phyloP scores from a whole-genome alignment of 2,888 invertebrate species.

The Chydorus sphaericus region DNA sequence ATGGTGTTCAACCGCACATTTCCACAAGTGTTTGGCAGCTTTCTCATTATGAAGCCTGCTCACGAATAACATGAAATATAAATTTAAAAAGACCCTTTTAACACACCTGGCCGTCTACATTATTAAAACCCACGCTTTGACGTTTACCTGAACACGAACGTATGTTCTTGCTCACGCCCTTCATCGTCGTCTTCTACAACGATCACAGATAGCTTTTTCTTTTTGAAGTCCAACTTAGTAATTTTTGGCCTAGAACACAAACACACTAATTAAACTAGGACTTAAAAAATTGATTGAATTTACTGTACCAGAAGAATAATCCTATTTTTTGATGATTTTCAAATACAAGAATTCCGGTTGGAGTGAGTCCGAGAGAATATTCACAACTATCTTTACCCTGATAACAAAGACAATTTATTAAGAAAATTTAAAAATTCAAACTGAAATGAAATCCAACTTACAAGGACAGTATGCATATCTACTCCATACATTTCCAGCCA shows the following conservation, averaged over 20 bases:
- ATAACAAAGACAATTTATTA: constrained; percentile 19
- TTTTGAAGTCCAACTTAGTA: constrained; percentile 91
- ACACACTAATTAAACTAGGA: neutral
- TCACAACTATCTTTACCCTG: constrained; percentile 90
- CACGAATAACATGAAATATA: constrained; percentile 4
- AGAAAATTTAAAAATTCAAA: neutral
- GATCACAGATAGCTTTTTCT: constrained; percentile 88
- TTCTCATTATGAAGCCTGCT: constrained; percentile 75
- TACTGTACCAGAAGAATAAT: constrained; percentile 71
- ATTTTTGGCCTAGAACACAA: constrained; percentile 65
- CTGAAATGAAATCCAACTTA: constrained; percentile 24
- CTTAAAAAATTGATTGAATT: neutral
- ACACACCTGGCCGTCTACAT: no score
- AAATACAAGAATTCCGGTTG: constrained; percentile 95
- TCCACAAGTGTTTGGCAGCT: constrained; percentile 99
- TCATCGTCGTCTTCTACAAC: constrained; percentile 98
- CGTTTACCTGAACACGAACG: constrained; percentile 82
- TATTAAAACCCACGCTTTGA: neutral
- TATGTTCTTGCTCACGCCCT: constrained; percentile 92
- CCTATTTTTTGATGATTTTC: constrained; percentile 95
- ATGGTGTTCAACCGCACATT: constrained; percentile 99
- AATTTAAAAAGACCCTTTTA: neutral
- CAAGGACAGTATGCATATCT: constrained; percentile 91
- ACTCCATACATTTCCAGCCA: constrained; percentile 99
- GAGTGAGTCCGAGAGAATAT: constrained; percentile 90